phyloP scores from a whole-genome alignment of 35 echinoderm and acorn worm genomes.

The Patiria miniata region DNA sequence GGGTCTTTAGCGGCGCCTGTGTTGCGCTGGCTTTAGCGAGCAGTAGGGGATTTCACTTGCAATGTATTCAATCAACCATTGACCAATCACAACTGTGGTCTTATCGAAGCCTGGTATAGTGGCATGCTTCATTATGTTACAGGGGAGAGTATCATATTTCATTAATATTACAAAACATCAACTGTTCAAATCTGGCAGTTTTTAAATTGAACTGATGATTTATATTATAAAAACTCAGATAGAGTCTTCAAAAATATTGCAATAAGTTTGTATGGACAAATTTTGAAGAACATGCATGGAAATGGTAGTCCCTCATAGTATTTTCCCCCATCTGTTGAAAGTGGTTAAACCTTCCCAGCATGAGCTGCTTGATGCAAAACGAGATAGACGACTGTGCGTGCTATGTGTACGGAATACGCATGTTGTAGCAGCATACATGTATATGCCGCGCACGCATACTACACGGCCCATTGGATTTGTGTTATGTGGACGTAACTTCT shows the following conservation, averaged over 20 bases:
- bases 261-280: too few relatives aligned
- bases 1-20: background rate
- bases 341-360: constrained; percentile 10
- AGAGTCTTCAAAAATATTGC: too few relatives aligned
- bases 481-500: background rate
- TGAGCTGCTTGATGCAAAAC: background rate
- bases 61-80: constrained; percentile 8
- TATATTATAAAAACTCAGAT: too few relatives aligned
- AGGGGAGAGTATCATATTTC: too few relatives aligned
- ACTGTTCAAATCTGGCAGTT: too few relatives aligned
- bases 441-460: background rate
- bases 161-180: too few relatives aligned
- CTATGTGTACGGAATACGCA: background rate
- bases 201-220: too few relatives aligned
- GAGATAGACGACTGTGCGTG: background rate
- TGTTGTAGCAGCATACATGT: too few relatives aligned
- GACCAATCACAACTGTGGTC: background rate
- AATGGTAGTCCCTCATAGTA: background rate
- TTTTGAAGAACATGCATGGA: background rate
- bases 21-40: background rate
- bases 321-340: background rate
- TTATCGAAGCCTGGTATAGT: too few relatives aligned
- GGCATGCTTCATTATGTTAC: too few relatives aligned
- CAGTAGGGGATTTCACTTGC: background rate
- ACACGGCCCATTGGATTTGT: constrained; percentile 22